These are phyloP conservation scores for Auanema freiburgensis DNA, from an alignment of 2,888 invertebrate genomes.

Conservation along the genomic window DNA sequence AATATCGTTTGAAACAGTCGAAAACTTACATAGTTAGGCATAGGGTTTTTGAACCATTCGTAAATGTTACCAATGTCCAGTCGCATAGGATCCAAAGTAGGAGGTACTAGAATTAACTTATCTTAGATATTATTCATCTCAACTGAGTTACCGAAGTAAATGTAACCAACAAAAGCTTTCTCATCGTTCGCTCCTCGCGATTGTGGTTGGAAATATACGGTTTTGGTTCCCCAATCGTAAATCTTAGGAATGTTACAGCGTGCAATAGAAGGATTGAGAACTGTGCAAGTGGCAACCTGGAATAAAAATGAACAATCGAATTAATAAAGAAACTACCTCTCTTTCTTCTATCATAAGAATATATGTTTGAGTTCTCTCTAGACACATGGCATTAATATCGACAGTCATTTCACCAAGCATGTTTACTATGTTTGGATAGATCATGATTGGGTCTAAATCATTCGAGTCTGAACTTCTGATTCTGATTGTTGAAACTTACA, in stretches of 20 bases:
- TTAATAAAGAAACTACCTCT: constrained; percentile 36
- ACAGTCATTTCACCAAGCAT: constrained; percentile 96
- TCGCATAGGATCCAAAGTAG: constrained; percentile 63
- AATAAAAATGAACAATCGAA: constrained; percentile 4
- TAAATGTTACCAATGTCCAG: constrained; percentile 61
- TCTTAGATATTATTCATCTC: neutral
- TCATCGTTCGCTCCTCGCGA: constrained; percentile 59
- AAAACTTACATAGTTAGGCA: constrained; percentile 45
- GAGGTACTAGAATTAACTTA: constrained; percentile 53
- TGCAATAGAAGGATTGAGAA: constrained; percentile 61
- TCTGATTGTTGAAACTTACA: constrained; percentile 39
- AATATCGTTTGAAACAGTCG: no score
- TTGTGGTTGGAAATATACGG: constrained; percentile 63
- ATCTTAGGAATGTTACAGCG: constrained; percentile 60
- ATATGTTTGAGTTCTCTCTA: constrained; percentile 69
- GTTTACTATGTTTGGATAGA: constrained; percentile 84
- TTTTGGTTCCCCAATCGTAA: constrained; percentile 63
- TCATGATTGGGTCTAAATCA: constrained; percentile 59
- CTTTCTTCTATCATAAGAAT: constrained; percentile 62
- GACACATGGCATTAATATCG: constrained; percentile 94
- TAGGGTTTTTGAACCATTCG: constrained; percentile 63
- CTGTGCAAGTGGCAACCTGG: constrained; percentile 55
- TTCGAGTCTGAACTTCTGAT: neutral
- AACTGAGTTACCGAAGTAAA: constrained; percentile 58
- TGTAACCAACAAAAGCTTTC: constrained; percentile 63